Percentiles rank a stretch among this genome's conserved stretches.
Evolutionary conservation across 30 jellyfish, hydroid and myxozoan species (phyloP).

Genomic region (Hydra vulgaris): DNA sequence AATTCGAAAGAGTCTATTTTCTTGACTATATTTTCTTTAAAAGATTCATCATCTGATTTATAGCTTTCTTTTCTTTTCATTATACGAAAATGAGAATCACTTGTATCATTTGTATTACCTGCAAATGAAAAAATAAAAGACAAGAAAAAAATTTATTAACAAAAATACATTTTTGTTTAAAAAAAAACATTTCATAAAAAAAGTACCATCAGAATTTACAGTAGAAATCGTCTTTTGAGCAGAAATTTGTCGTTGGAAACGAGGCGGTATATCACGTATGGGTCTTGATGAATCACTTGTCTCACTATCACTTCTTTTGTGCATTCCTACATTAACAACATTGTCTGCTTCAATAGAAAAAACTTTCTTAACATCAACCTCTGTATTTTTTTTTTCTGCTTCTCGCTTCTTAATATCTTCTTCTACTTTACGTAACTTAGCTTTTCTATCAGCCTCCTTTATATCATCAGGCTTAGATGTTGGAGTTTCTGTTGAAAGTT

Average conservation of each 20-base stretch:
- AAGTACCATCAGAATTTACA: not conserved
- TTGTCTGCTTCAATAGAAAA: not conserved
- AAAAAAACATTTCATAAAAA: no score
- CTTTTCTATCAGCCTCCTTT: conserved; percentile 10
- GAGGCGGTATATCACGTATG: conserved; percentile 65
- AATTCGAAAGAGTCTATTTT: not conserved
- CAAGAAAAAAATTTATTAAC: no score
- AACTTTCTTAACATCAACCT: not conserved
- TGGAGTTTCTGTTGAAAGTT: not conserved
- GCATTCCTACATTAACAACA: not conserved
- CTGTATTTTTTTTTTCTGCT: conserved; percentile 15
- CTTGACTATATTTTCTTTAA: conserved; percentile 2
- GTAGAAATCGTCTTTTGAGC: not conserved
- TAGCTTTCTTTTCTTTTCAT: conserved; percentile 74
- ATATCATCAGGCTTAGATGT: conserved; percentile 2
- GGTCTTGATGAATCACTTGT: conserved; percentile 59
- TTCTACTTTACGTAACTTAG: conserved; percentile 51
- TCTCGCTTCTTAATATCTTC: conserved; percentile 48
- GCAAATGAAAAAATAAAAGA: no score
- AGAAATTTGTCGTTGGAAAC: conserved; percentile 44
- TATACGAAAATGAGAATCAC: conserved; percentile 20
- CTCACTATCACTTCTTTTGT: conserved; percentile 66
- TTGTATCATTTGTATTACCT: not conserved
- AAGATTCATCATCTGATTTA: conserved; percentile 53
- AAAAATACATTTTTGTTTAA: no score